Percentiles rank a stretch among this genome's conserved stretches.
Conservation (phyloP, 2,888 invertebrate genomes). For the Hirtodrosophila trivittata region DNA sequence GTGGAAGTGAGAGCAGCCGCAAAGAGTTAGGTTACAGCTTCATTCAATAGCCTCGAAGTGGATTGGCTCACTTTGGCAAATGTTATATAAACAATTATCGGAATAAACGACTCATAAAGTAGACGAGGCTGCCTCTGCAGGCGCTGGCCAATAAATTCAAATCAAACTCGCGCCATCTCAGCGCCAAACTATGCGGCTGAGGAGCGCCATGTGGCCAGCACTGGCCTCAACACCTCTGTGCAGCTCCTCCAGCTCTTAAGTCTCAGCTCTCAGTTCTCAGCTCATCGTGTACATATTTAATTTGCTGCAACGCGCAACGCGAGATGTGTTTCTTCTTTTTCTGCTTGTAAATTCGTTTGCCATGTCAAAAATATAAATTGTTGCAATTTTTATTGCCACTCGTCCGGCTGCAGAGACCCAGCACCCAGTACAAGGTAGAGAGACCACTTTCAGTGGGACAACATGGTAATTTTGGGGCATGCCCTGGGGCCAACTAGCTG, state of each 20-base stretch:
- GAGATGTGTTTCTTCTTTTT: slow-evolving; percentile 9
- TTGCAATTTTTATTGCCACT: slow-evolving; percentile 64
- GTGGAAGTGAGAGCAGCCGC: slow-evolving; percentile 17
- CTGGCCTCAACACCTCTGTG: slow-evolving; percentile 5
- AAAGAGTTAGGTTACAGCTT: slow-evolving; percentile 8
- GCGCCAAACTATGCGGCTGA: slow-evolving; percentile 55
- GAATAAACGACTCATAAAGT: slow-evolving; percentile 48
- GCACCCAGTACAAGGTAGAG: slow-evolving; percentile 2
- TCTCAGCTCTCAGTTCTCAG: background rate
- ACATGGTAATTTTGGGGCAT: slow-evolving; percentile 32
- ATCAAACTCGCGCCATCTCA: slow-evolving; percentile 56
- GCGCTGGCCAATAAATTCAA: slow-evolving; percentile 60
- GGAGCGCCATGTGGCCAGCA: slow-evolving; percentile 58
- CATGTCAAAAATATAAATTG: slow-evolving; percentile 76
- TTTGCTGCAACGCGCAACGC: slow-evolving; percentile 37
- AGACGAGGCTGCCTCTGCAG: slow-evolving; percentile 31
- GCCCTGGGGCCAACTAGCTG: slow-evolving; percentile 9
- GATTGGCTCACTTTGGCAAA: slow-evolving; percentile 49
- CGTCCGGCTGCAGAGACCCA: slow-evolving; percentile 27
- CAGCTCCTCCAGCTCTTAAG: slow-evolving; percentile 9
- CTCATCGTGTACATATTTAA: slow-evolving; percentile 49
- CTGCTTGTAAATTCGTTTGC: slow-evolving; percentile 43
- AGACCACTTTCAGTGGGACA: slow-evolving; percentile 23
- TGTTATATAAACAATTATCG: slow-evolving; percentile 70
- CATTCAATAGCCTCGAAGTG: background rate